These are phyloP conservation scores for Campaea margaritaria DNA, from an alignment of 2,888 invertebrate species.

Conservation along the genomic window DNA sequence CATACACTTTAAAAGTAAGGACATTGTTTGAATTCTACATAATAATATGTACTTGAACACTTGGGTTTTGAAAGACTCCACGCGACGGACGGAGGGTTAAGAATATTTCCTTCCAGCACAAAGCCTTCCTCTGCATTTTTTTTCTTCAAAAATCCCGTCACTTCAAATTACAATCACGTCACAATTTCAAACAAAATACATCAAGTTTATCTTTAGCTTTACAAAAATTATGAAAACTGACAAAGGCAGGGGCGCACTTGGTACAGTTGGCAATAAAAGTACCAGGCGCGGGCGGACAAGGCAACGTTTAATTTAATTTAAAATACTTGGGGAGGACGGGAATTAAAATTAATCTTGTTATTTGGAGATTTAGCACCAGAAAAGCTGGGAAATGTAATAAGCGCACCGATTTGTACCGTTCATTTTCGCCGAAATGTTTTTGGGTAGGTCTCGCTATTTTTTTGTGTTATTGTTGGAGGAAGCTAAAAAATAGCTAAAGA, in stretches of 20 bases:
- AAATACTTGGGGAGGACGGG: slow-evolving; percentile 50
- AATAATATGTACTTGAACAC: no score
- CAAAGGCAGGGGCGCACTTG: slow-evolving; percentile 33
- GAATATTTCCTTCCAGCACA: not conserved
- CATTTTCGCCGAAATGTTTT: slow-evolving; percentile 36
- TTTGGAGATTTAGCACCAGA: slow-evolving; percentile 54
- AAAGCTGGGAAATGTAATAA: slow-evolving; percentile 51
- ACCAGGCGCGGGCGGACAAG: slow-evolving; percentile 41
- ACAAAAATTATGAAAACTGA: slow-evolving; percentile 31
- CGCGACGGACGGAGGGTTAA: not conserved
- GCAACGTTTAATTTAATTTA: slow-evolving; percentile 67
- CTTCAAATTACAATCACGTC: slow-evolving; percentile 20
- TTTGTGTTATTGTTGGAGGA: slow-evolving; percentile 12
- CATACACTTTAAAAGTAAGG: no score
- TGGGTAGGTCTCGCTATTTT: slow-evolving; percentile 14
- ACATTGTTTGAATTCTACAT: no score
- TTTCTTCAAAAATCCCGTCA: not conserved
- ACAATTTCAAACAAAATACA: slow-evolving; percentile 21
- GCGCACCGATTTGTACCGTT: slow-evolving; percentile 41
- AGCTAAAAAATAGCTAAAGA: slow-evolving; percentile 4
- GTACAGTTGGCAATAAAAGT: slow-evolving; percentile 27
- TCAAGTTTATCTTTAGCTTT: slow-evolving; percentile 20
- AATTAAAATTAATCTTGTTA: slow-evolving; percentile 62
- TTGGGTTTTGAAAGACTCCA: no score
- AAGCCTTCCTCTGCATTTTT: not conserved